Base-by-base conservation (phyloP, 2,888 invertebrate species). In the Lobophora halterata region DNA sequence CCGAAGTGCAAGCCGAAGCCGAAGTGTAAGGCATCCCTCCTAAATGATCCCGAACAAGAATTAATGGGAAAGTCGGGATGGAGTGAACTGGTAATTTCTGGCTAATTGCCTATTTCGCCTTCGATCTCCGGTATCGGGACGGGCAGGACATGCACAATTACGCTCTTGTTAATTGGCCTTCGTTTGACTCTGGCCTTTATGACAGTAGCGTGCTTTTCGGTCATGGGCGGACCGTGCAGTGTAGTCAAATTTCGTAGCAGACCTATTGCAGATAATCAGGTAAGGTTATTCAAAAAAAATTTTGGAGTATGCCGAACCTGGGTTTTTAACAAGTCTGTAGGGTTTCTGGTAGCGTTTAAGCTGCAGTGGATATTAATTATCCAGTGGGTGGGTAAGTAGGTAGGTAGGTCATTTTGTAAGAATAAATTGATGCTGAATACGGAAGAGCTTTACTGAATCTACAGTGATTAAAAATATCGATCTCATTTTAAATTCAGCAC, bases 51-150 rank as follows among this genome's bases (percentile, higher is more conserved):
- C 35, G 30, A n/a, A n/a, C n/a, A 44, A 42, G 14, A 41, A 50
- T 62, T 62, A 67, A 61, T 61, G 47, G 55, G 49, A 43, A 42
- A 43, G 34, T 38, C 52, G 54, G 51, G 59, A 52, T 37, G 45
- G 46, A 58, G 68, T n/a, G n/a, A n/a, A n/a, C n/a, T n/a, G n/a
- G n/a, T 75, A 71, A 78, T 77, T 64, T 73, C 65, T 65, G 55
- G 56, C 70, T 81, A 79, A 82, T 85, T 77, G 82, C 56, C 85
- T 83, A 85, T 83, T 76, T 76, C 55, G 64, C 55, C 52, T 76
- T 79, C 76, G 72, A 82, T 83, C 75, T 82, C 83, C 82, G 83
- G 78, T 34, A 52, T 60, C 54, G 52, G 55, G 52, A 53, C 61
- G 55, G 52, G 52, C 61, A 62, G 63, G 62, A 64, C 60, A 61